Evolutionary conservation across 1,140 invertebrate genomes (phyloP), one percentile per base, ranked within the genome.

Genomic region (Drosophila quadrilineata): DNA sequence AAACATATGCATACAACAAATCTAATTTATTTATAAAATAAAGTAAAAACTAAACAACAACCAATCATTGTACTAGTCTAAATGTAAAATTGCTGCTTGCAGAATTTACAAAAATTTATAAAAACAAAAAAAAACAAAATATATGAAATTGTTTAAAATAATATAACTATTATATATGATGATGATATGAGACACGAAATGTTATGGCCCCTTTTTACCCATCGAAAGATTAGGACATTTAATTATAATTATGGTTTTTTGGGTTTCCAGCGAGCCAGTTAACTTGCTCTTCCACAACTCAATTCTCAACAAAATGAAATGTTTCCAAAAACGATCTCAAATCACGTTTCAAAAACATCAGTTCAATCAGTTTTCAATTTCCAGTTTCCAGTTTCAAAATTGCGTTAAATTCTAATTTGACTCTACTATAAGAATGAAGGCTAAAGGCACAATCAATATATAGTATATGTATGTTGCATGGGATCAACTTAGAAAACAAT

Each of bases 401-500:
- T n/a, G n/a, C n/a, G n/a, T n/a, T n/a, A n/a, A n/a, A n/a, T n/a
- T n/a, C n/a, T n/a, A n/a, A n/a, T n/a, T 74, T 79, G 66, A 68
- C 75, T 64, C 54, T 57, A 54, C 43, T 24, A 59, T 38, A 31
- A 35, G 40, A 38, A 53, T 48, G 50, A 71, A 41, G 46, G 79
- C 79, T 85, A 79, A 75, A 65, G 79, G 74, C 80, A 85, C 79
- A 85, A 85, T 85, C 79, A 85, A 71, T 79, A 40, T 65, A 58
- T 45, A n/a, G n/a, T 17, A 36, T 16, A 14, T 31, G 16, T 29
- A 79, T 69, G 79, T 85, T 85, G 82, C 80, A 86, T 70, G 80
- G 80, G 80, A 86, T 80, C 80, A 86, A 86, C 71, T 85, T 86
- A 86, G 71, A 79, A 43, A 59, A 65, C n/a, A n/a, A n/a, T n/a